phyloP scores from a whole-genome alignment of 2,888 invertebrate genomes.

The Xestia ashworthii region DNA sequence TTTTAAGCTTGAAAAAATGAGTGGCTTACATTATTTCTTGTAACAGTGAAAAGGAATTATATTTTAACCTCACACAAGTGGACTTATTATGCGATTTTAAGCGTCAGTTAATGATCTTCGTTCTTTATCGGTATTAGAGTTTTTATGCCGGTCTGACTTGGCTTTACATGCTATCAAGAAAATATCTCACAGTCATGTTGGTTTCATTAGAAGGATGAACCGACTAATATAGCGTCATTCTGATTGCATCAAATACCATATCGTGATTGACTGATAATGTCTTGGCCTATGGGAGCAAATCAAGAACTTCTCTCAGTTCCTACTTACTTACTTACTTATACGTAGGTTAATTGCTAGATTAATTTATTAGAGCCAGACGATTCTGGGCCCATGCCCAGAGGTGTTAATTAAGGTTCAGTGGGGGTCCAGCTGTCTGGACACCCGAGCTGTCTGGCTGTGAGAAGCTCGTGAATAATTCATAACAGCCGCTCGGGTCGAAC shows the following conservation, averaged over 20 bases:
- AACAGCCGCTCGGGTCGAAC: too few relatives aligned
- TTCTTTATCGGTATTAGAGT: too few relatives aligned
- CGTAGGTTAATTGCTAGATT: not conserved
- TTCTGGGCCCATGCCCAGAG: not conserved
- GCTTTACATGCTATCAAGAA: too few relatives aligned
- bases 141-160: too few relatives aligned
- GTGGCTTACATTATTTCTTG: conserved; percentile 7
- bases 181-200: too few relatives aligned
- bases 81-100: not conserved
- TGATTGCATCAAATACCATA: not conserved
- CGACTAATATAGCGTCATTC: not conserved
- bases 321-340: not conserved
- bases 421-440: too few relatives aligned
- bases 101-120: not conserved
- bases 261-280: not conserved
- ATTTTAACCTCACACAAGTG: not conserved
- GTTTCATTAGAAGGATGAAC: not conserved
- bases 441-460: too few relatives aligned
- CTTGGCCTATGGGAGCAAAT: not conserved
- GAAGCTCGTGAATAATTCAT: too few relatives aligned
- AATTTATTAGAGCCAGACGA: not conserved
- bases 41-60: conserved; percentile 11
- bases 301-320: not conserved
- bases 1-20: not conserved
- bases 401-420: too few relatives aligned